Base-by-base conservation (phyloP, 2,888 invertebrate genomes). In the Selenia dentaria region DNA sequence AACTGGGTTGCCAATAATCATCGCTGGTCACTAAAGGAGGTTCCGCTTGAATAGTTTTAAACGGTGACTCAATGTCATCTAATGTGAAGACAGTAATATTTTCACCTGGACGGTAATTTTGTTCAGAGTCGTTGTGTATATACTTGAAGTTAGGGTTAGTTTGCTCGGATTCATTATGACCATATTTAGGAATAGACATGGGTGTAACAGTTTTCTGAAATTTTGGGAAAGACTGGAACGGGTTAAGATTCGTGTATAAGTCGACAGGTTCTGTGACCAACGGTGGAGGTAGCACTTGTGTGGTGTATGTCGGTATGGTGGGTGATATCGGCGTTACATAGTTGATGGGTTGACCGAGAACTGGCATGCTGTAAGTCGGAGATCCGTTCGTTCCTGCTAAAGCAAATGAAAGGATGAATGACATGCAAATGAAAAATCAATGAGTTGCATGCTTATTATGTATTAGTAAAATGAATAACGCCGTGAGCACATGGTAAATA, bases 401-500 rank as follows among this genome's bases (percentile, higher is more conserved):
- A 87, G 80, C 71, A 85, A 83, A 76, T 83, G 84, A 71, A 73
- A 64, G 52, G 50, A 73, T 77, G 65, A 76, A 70, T 72, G 64
- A 73, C 67, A 72, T 70, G 67, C 70, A 62, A 50, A 56, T 59
- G 50, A 59, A 54, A 42, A 24, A 41, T 40, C 26, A 27, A 40
- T 37, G 28, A 34, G 18, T 8, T 16, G 29, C 42, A 49, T 45
- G 34, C 39, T 37, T 51, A 10, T 10, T 1, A 2, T 9, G 25
- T 10, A 25, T n/a, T 10, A 16, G 16, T 4, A 4, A 16, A 16
- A 16, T n/a, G n/a, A n/a, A n/a, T n/a, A n/a, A n/a, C n/a, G n/a
- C n/a, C n/a, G n/a, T n/a, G n/a, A n/a, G n/a, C n/a, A n/a, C n/a
- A n/a, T n/a, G n/a, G n/a, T n/a, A n/a, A n/a, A n/a, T n/a, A n/a